Evolutionary conservation across 2,888 invertebrate genomes (phyloP), one percentile per base, ranked within the genome.

Genomic region (Erannis defoliaria): DNA sequence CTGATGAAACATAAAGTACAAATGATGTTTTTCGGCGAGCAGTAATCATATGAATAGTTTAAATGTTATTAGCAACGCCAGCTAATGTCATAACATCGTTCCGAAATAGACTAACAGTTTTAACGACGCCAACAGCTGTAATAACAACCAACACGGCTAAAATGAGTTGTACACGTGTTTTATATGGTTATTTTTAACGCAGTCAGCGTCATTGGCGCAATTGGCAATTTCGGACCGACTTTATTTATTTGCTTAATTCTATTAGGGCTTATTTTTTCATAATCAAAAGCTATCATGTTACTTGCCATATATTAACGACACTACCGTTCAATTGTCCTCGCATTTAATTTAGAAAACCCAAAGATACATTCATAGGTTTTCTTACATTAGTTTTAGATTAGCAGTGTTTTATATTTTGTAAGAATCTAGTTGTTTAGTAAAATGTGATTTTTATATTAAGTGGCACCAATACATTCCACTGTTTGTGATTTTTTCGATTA

Each of bases 371-470:
- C 66, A 67, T 80, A 77, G 79, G 77, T 74, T 81, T 80, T 72
- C 73, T 70, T 67, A 73, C 68, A 67, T 51, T 45, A 46, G 72
- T 75, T 75, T 73, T 74, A 73, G 64, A 74, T 72, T 75, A 75
- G 71, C 67, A 72, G 67, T 67, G 62, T 69, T 79, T 78, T 76
- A 79, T 76, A 71, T 72, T 75, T 74, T 77, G 72, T 76, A 78
- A 72, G 64, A 70, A 62, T 69, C 70, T 70, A 73, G 68, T 68
- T 61, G 60, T 73, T 73, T 79, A 79, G 77, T 77, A 75, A 80
- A 88, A 86, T 87, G 92, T 92, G 92, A 92, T 91, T 82, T 74
- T 82, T 89, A 88, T 84, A 79, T 62, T 91, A 90, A 89, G 90
- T 76, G 77, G 85, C 89, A 89, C 88, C 63, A 64, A 74, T 78